Evolutionary conservation across 2,888 invertebrate genomes (phyloP).

Genomic region (Tenthredo mesomela): DNA sequence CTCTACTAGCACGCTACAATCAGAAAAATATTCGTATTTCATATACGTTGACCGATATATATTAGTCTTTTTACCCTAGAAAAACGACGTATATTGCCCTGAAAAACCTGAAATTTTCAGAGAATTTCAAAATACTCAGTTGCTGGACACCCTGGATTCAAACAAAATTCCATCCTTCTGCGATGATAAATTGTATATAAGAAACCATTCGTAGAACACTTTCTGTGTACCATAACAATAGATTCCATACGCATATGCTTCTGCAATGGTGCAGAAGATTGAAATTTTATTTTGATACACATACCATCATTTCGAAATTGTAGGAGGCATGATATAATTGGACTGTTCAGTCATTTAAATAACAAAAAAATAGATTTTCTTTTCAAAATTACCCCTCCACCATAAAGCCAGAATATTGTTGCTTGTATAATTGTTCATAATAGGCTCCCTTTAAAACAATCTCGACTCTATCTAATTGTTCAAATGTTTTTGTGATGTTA

Average conservation of each 20-base stretch:
- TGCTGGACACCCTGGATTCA: no score
- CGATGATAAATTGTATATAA: neutral
- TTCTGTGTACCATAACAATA: neutral
- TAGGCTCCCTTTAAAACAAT: neutral
- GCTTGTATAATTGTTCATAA: neutral
- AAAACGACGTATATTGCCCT: no score
- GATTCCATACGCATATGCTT: neutral
- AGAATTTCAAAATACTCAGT: no score
- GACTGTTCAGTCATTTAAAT: neutral
- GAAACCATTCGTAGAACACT: neutral
- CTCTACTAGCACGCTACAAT: no score
- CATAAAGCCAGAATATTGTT: neutral
- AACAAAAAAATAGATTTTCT: no score
- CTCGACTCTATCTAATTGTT: neutral
- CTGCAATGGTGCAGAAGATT: neutral
- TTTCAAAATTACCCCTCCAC: no score
- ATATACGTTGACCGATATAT: no score
- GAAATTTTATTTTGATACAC: neutral
- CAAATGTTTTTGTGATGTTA: neutral
- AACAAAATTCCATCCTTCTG: neutral
- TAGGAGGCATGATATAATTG: neutral
- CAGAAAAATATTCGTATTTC: no score
- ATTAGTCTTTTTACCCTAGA: no score
- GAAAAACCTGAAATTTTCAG: no score
- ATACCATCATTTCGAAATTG: neutral